phyloP scores from a whole-genome alignment of 2,888 invertebrate species.

The Alviniconcha strummeri region DNA sequence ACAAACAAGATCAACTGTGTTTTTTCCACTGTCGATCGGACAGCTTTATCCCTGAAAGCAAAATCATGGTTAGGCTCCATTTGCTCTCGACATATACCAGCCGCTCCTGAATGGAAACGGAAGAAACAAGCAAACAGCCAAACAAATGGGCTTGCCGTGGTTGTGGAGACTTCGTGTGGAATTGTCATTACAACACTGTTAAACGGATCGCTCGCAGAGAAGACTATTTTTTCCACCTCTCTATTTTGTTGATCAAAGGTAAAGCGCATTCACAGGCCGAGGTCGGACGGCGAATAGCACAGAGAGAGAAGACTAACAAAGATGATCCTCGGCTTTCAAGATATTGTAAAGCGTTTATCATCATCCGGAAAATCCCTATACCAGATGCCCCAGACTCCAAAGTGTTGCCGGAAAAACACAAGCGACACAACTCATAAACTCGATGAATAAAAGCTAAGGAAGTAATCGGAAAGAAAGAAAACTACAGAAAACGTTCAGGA shows the following conservation, averaged over 20 bases:
- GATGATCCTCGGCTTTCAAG: slow-evolving; percentile 15
- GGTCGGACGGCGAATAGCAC: not conserved
- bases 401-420: slow-evolving; percentile 19
- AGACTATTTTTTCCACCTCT: not conserved
- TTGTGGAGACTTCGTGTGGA: not conserved
- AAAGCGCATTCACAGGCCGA: slow-evolving; percentile 10
- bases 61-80: too few relatives aligned
- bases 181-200: slow-evolving; percentile 6
- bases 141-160: not conserved
- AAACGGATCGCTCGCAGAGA: slow-evolving; percentile 1
- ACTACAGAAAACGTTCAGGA: too few relatives aligned
- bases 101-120: too few relatives aligned
- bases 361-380: slow-evolving; percentile 22
- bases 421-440: not conserved
- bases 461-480: too few relatives aligned
- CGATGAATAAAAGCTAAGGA: too few relatives aligned
- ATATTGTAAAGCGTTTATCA: slow-evolving; percentile 22
- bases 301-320: slow-evolving; percentile 24
- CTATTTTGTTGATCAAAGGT: slow-evolving; percentile 22
- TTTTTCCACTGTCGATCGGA: too few relatives aligned
- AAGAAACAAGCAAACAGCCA: not conserved
- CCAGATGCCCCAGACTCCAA: not conserved
- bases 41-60: too few relatives aligned
- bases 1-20: too few relatives aligned
- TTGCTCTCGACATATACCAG: too few relatives aligned